Evolutionary conservation across 2,888 invertebrate genomes (phyloP), one percentile per base, ranked within the genome.

Genomic region (Patella depressa): DNA sequence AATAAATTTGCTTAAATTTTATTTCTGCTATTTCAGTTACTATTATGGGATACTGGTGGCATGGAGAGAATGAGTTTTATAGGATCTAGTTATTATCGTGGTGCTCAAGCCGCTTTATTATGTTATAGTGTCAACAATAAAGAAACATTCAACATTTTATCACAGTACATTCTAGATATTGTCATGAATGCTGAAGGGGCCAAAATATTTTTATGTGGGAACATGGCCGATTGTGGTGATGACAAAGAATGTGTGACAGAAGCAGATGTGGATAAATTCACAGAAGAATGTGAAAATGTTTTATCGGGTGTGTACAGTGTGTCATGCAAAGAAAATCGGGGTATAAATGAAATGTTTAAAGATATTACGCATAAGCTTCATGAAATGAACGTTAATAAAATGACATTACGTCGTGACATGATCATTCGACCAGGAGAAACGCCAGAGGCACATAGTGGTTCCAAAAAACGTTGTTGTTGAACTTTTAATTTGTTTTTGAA

Each of bases 41-140:
- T 97, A 92, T 92, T 98, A 84, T 98, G 98, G 97, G 98, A 98
- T 90, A 98, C 98, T 59, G 98, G 97, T 84, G 98, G 98, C 73
- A 97, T 98, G 96, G 98, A 98, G 92, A 93, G 98, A 86, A 97
- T 98, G 82, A 97, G 97, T 72, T 97, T 97, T 3, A 96, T 98
- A 29, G 98, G 98, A 15, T 96, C 97, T 53, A 97, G 96, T 89
- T 98, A 98, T 91, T 98, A 97, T 91, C 97, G 98, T 92, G 97
- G 97, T 93, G 96, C 98, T 3, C 97, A 97, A 91, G 98, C 97
- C 80, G 98, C 97, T 78, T 95, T 98, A 86, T 93, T 98, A 81
- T 97, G 97, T 9, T 98, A 97, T 93, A 95, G 96, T 59, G 93
- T 97, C 83, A 96, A 97, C 89, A 97, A 97, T 93, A 95, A 96